Evolutionary conservation across 2,797 vertebrate species (phyloP).

Genomic region (Psittacula derbiana): DNA sequence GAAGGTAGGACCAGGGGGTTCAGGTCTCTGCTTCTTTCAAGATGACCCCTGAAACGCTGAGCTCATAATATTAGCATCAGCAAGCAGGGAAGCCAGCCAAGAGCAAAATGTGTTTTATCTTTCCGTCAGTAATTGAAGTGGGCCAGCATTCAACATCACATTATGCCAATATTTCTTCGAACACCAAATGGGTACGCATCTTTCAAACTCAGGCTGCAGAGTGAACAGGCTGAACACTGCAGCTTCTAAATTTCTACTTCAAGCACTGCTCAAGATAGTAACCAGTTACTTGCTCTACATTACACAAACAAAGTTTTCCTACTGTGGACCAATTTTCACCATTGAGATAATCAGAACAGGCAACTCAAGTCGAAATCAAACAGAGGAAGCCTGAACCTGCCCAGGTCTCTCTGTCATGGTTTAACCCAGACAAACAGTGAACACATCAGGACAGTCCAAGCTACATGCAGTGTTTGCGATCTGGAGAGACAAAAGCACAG

Average conservation of each 20-base stretch:
- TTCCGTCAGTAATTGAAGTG: constrained; percentile 13
- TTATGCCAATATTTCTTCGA: constrained; percentile 55
- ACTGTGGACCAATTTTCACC: neutral
- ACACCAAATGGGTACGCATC: neutral
- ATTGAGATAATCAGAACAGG: neutral
- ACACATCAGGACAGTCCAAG: neutral
- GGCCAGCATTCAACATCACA: constrained; percentile 10
- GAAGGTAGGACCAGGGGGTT: neutral
- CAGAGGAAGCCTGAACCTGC: neutral
- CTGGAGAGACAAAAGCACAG: neutral
- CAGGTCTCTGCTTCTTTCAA: constrained; percentile 21
- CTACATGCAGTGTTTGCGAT: neutral
- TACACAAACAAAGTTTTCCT: neutral
- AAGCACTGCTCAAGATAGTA: neutral
- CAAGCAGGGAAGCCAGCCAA: constrained; percentile 54
- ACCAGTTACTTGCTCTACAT: neutral
- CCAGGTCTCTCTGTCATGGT: accelerated
- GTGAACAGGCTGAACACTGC: neutral
- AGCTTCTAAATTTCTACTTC: neutral
- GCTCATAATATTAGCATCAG: constrained; percentile 25
- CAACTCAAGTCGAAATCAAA: neutral
- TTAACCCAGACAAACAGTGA: neutral
- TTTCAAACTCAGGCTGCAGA: neutral
- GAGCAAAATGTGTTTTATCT: constrained; percentile 35
- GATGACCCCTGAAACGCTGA: constrained; percentile 44